Evolutionary conservation across 2,888 invertebrate genomes (phyloP).

Genomic region (Dinocampus coccinellae): DNA sequence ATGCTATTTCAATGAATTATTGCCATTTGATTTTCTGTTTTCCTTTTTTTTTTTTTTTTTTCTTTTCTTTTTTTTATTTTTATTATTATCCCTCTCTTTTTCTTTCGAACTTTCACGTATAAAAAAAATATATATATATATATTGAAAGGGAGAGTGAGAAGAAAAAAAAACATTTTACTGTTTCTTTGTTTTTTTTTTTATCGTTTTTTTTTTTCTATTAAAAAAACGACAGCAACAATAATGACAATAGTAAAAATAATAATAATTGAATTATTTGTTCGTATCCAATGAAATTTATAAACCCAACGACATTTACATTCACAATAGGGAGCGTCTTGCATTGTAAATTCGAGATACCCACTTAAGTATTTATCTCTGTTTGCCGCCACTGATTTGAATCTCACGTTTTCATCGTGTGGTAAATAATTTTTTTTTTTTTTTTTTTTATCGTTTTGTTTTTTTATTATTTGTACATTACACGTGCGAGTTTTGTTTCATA

Average conservation of each 20-base stretch:
- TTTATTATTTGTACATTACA: too few species aligned
- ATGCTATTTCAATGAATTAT: too few species aligned
- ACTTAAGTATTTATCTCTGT: slow-evolving; percentile 2
- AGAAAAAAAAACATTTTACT: background rate
- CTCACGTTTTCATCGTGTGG: background rate
- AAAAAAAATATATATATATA: background rate
- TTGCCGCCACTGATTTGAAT: background rate
- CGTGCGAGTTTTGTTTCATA: too few species aligned
- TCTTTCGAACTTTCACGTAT: background rate
- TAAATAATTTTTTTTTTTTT: too few species aligned
- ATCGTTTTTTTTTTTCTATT: background rate
- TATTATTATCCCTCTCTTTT: background rate
- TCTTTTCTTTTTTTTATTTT: background rate
- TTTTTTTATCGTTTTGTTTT: too few species aligned
- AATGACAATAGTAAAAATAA: background rate
- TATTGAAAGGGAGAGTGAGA: background rate
- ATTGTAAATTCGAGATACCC: background rate
- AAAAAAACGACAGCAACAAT: background rate
- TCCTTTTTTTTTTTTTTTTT: background rate
- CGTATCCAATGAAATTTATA: background rate
- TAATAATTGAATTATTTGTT: background rate
- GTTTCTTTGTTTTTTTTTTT: too few species aligned
- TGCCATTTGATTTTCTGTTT: background rate
- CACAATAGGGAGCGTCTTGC: slow-evolving; percentile 7
- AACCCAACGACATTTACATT: slow-evolving; percentile 21